These are phyloP conservation scores for Proisotoma minuta DNA, from an alignment of 2,888 invertebrate genomes.

Conservation along the genomic window DNA sequence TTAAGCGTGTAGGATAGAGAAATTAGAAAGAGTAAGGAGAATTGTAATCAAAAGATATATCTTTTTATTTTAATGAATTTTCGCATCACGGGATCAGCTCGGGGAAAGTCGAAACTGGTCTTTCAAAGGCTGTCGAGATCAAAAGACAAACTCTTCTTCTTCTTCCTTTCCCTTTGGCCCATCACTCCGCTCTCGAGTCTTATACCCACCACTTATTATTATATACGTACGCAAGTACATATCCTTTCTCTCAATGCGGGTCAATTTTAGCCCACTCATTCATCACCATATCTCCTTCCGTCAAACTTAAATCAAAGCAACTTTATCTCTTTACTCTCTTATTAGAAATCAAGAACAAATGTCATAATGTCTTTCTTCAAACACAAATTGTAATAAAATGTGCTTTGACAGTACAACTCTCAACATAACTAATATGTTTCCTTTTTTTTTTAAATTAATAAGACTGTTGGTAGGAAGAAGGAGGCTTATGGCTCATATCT, in stretches of 20 bases:
- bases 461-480: no score
- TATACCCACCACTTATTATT: neutral
- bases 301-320: neutral
- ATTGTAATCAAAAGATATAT: constrained; percentile 49
- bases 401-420: no score
- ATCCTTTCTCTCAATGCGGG: neutral
- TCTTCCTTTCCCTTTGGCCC: constrained; percentile 1
- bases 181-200: neutral
- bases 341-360: no score
- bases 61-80: constrained; percentile 49
- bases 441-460: no score
- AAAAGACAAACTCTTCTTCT: constrained; percentile 40
- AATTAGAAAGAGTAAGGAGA: constrained; percentile 47
- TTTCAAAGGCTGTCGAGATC: constrained; percentile 34
- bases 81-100: constrained; percentile 24
- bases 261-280: neutral
- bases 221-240: neutral
- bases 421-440: no score
- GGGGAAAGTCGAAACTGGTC: constrained; percentile 9
- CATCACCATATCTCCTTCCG: neutral
- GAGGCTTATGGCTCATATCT: no score
- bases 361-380: no score
- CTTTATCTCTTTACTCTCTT: no score
- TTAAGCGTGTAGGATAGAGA: constrained; percentile 45
- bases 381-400: no score